These are phyloP conservation scores for Aphodius granarius DNA, from an alignment of 2,888 invertebrate species.

Conservation along the genomic window DNA sequence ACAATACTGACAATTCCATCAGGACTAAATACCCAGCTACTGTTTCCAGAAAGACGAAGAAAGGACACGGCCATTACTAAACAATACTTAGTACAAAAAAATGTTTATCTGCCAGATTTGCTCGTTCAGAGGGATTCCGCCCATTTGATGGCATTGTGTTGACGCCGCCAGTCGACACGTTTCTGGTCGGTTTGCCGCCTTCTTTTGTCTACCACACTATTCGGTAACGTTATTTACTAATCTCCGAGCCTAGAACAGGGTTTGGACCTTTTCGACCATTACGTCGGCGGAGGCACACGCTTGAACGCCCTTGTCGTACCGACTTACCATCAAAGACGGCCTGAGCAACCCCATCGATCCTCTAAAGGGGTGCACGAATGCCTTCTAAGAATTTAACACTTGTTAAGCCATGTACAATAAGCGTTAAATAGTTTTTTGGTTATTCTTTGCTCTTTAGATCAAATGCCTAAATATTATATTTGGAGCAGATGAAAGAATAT, in stretches of 20 bases:
- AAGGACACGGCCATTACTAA: not conserved
- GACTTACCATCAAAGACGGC: constrained; percentile 41
- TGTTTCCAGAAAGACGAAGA: not conserved
- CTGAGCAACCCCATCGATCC: not conserved
- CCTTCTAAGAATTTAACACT: not conserved
- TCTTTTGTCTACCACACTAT: not conserved
- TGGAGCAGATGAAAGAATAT: too few species aligned
- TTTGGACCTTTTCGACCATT: constrained; percentile 45
- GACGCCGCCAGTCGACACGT: not conserved
- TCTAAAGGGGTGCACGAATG: not conserved
- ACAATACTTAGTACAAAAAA: not conserved
- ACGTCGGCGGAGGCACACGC: constrained; percentile 48
- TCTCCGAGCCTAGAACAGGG: constrained; percentile 11
- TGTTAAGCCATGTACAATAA: not conserved
- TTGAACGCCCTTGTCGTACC: constrained; percentile 51
- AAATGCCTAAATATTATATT: not conserved
- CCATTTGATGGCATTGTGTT: not conserved
- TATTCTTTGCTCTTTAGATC: not conserved
- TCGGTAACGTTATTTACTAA: not conserved
- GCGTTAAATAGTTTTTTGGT: not conserved
- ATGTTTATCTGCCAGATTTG: not conserved
- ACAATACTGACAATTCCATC: not conserved
- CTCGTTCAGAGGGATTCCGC: not conserved
- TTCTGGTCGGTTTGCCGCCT: not conserved
- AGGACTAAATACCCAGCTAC: not conserved